These are phyloP conservation scores for Apocheima hispidaria DNA, from an alignment of 2,888 invertebrate species.

Conservation along the genomic window DNA sequence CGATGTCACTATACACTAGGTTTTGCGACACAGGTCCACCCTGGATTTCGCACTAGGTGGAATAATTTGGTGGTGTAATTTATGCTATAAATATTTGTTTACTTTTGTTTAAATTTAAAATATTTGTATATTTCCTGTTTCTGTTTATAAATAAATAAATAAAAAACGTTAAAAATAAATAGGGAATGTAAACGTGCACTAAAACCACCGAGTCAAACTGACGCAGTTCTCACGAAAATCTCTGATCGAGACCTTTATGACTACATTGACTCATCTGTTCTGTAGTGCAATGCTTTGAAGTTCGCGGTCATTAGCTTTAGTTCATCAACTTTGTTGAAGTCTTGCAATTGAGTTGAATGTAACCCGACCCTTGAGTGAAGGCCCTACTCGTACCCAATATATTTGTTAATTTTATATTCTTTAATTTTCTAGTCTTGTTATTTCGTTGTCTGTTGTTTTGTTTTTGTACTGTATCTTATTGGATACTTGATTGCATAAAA, in stretches of 20 bases:
- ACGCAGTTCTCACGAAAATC: conserved; percentile 44
- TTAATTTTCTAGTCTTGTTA: too few species aligned
- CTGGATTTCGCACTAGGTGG: too few species aligned
- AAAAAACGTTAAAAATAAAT: neutral
- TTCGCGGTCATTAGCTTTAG: conserved; percentile 34
- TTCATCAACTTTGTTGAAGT: conserved; percentile 38
- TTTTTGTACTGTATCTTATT: too few species aligned
- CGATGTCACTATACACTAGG: too few species aligned
- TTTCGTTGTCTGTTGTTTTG: too few species aligned
- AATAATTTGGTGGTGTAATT: too few species aligned
- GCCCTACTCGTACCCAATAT: too few species aligned
- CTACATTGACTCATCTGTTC: conserved; percentile 42
- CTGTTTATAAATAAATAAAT: too few species aligned
- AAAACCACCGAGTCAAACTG: conserved; percentile 34
- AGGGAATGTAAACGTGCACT: conserved; percentile 29
- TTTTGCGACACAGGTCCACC: too few species aligned
- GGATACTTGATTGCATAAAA: too few species aligned
- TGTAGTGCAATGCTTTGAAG: conserved; percentile 34
- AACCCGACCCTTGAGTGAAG: neutral
- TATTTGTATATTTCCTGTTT: neutral
- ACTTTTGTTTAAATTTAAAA: neutral
- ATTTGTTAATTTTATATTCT: too few species aligned
- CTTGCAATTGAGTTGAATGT: conserved; percentile 10
- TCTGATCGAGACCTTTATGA: conserved; percentile 36
- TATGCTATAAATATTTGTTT: too few species aligned